phyloP scores from a whole-genome alignment of 2,797 vertebrate genomes.

The Danio albolineatus region DNA sequence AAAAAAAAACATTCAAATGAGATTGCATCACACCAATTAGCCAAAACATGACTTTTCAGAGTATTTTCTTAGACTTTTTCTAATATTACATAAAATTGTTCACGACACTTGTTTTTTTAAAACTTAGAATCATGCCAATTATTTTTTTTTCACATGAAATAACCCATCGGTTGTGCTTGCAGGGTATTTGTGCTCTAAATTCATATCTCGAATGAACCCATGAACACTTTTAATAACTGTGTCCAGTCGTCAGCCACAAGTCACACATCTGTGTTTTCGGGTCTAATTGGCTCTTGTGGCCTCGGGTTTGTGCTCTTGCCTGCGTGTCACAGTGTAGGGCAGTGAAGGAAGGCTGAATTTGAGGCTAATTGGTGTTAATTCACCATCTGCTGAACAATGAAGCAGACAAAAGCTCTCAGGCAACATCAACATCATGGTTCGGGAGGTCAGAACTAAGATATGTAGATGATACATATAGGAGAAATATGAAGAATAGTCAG shows the following conservation, averaged over 20 bases:
- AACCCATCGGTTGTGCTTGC: not conserved
- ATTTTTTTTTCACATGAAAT: no score
- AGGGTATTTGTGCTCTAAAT: conserved; percentile 12
- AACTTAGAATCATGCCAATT: no score
- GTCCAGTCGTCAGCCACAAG: conserved; percentile 24
- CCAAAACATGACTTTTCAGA: no score
- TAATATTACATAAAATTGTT: no score
- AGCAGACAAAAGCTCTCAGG: conserved; percentile 46
- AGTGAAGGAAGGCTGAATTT: conserved; percentile 53
- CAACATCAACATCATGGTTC: conserved; percentile 20
- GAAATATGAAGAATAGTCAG: no score
- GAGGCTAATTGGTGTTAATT: conserved; percentile 63
- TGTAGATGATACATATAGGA: no score
- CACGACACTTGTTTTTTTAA: no score
- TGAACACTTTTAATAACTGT: not conserved
- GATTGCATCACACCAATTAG: no score
- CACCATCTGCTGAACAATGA: conserved; percentile 55
- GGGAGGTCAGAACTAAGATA: not conserved
- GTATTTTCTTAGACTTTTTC: no score
- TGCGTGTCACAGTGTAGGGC: conserved; percentile 43
- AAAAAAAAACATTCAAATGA: no score
- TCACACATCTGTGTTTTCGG: conserved; percentile 34
- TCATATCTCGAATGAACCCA: conserved; percentile 3
- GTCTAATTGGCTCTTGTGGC: conserved; percentile 43
- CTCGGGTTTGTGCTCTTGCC: conserved; percentile 34